Evolutionary conservation across 1,140 invertebrate species (phyloP), one percentile per base, ranked within the genome.

Genomic region (Odontomachus brunneus): DNA sequence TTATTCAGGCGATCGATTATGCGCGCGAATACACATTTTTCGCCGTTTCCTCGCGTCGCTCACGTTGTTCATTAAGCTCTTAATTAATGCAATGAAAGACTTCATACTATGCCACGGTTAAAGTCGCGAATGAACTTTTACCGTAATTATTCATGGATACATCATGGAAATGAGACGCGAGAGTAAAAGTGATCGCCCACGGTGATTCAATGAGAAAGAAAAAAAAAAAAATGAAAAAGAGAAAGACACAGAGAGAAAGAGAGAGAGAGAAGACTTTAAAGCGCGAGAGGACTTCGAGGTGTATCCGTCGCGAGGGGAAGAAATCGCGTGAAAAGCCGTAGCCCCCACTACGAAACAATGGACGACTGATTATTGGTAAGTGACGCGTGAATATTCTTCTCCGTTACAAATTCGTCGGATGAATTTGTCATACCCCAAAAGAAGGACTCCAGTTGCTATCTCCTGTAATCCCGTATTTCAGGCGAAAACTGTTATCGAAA

Each of bases 131-230:
- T 80, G 65, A 80, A 71, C 65, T 71, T 80, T 80, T 69, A 26
- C 51, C 65, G 53, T 80, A 80, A 80, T 80, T 80, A 80, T 80
- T 80, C 75, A 80, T 80, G 75, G 75, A 80, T 80, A 69, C 65
- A 80, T 80, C 75, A 44, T 71, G 75, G 65, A 71, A 80, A 80
- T 80, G 51, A 80, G 51, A 80, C 65, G 38, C 33, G 65, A 80
- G 65, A 80, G 75, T 80, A 80, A 80, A 80, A 80, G 65, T 80
- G 53, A 44, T 80, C 75, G 75, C 75, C 75, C 65, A 80, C 75
- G 38, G 19, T 44, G 53, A 71, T 44, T 55, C 33, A n/a, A 80
- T 24, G 33, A 55, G 38, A 24, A n/a, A 33, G 49, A n/a, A 38
- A 67, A 78, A 26, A 33, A 26, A 48, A 11, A 12, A 57, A 22